Evolutionary conservation across 2,888 invertebrate species (phyloP), one percentile per base, ranked within the genome.

Genomic region (Dasypolia templi): DNA sequence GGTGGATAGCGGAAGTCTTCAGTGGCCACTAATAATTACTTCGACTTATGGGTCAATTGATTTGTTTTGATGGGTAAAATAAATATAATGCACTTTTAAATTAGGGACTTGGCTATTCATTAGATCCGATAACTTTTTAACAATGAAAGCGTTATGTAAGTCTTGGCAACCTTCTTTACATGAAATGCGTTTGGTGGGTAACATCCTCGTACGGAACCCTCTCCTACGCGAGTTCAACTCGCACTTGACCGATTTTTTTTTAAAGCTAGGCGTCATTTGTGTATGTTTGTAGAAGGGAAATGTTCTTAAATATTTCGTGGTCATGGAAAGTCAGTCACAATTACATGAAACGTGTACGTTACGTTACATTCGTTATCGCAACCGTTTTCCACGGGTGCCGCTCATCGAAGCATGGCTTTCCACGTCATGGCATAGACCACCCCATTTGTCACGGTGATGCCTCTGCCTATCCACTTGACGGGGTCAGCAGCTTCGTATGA

Each of bases 391-490:
- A 93, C 89, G 90, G 89, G 88, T 87, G 89, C 86, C 80, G 89
- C 82, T 90, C 94, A 94, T 84, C 94, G 93, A 90, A 92, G 93
- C 95, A 94, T 95, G 87, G 91, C 94, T 92, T 90, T 91, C 87
- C 90, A 92, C 91, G 91, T 92, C 93, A 94, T 93, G 92, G 92
- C 94, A 93, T 95, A 94, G 93, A 92, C 94, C 94, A 95, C 96
- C 95, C 95, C 91, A 94, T 93, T 92, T 94, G 96, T 95, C 92
- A 95, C 95, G 95, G 94, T 95, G 92, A 87, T 94, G 93, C 86
- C 86, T 93, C 74, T 80, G 77, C 64, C 79, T 75, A 84, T 71
- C 78, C 67, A 84, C 78, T 80, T 55, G 71, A 67, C 55, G 62
- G 75, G 59, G 59, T 81, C 49, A 63, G 46, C 64, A 63, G 73